Base-by-base conservation (phyloP, 2,797 vertebrate species). In the Epinephelus malabaricus region DNA sequence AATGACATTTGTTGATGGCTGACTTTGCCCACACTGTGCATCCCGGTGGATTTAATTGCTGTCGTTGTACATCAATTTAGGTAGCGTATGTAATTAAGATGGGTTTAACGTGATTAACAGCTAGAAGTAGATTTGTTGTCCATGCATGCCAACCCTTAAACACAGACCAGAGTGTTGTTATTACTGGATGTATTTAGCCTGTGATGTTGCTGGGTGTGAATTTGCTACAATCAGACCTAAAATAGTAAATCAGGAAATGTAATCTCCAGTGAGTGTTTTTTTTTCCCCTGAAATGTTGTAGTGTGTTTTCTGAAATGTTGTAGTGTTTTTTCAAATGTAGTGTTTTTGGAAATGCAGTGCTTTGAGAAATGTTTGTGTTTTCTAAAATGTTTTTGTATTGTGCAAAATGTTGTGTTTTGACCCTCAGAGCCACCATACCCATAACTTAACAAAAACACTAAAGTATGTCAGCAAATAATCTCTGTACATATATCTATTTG, bases 1-100 rank as follows among this genome's bases (percentile, higher is more conserved):
- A 79, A 73, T 72, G 43, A 49, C 47, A 60, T 65, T 50, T 43
- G 46, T 46, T 75, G 53, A 70, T 34, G 69, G 21, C 19, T 58
- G 55, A 54, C 69, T 46, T 34, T 63, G 51, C 21, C 27, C 6
- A n/a, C 55, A 4, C 14, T 10, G 40, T 38, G 55, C 38, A 46
- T 59, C 38, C 40, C 12, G 14, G 25, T n/a, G 68, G 65, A 64
- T 60, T 13, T 51, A 78, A 74, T 30, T 53, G 60, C 43, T 65
- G 21, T 56, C 1, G 0, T 7, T 34, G 19, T 49, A 50, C 17
- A 46, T n/a, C 30, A 69, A 47, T 69, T 68, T 34, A 14, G 8
- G 23, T 34, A n/a, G 6, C 3, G 27, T 21, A 49, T 73, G 58
- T 53, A 70, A 73, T 64, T 67, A 84, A 45, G 14, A 73, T 19